A percentile compares a stretch with the other conserved stretches of the same genome.
Conservation (phyloP, 2,888 invertebrate genomes). For the Conistra vaccinii region DNA sequence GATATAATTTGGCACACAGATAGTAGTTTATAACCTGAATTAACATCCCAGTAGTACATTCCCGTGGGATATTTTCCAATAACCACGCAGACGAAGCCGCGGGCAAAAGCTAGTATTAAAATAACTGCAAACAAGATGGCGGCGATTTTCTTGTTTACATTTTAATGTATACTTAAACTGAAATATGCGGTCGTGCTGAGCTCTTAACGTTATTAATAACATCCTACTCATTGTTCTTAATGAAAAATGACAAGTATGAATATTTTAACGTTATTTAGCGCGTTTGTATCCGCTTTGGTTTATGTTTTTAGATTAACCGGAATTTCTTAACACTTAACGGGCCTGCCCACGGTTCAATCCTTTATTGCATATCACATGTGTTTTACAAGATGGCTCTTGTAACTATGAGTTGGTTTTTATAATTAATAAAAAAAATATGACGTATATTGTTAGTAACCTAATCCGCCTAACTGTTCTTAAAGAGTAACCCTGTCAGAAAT, state of each 20-base stretch:
- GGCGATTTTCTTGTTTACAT: conserved; percentile 80
- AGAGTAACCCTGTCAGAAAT: no score
- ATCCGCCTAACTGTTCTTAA: no score
- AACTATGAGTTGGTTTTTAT: background rate
- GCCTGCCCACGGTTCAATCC: background rate
- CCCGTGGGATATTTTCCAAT: no score
- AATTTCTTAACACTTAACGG: no score
- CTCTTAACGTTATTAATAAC: conserved; percentile 76
- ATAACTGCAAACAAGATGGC: conserved; percentile 78
- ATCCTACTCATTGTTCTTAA: conserved; percentile 70
- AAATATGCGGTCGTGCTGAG: conserved; percentile 78
- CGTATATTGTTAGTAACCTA: no score
- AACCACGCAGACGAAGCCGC: no score
- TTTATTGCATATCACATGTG: background rate
- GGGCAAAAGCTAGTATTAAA: conserved; percentile 69
- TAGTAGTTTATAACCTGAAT: no score
- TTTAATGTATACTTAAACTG: conserved; percentile 82
- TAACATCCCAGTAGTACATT: no score
- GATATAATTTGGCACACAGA: no score
- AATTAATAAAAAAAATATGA: no score
- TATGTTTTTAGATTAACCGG: conserved; percentile 5
- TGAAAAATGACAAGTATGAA: conserved; percentile 67
- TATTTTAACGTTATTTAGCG: conserved; percentile 25
- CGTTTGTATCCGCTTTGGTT: conserved; percentile 21
- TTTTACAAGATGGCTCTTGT: background rate